Evolutionary conservation across 2,888 invertebrate genomes (phyloP).

Genomic region (Crocallis elinguaria): DNA sequence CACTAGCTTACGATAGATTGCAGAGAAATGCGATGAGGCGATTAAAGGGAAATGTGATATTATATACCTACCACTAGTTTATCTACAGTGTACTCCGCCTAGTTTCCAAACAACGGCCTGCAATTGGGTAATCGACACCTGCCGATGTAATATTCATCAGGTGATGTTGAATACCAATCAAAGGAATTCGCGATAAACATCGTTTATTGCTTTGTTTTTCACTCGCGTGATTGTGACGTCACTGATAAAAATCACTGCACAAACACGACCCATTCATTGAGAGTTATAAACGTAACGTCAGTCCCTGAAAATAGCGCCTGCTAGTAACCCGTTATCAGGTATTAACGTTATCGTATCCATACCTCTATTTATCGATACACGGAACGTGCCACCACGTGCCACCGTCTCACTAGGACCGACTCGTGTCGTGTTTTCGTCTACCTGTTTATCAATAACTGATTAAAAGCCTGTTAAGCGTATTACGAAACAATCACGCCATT

Average conservation of each 20-base stretch:
- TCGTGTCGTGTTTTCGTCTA: constrained; percentile 21
- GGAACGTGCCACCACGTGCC: constrained; percentile 23
- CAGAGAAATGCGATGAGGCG: no score
- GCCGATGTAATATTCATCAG: constrained; percentile 7
- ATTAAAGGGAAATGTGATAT: neutral
- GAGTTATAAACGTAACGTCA: constrained; percentile 2
- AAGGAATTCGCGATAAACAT: constrained; percentile 6
- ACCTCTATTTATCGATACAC: neutral
- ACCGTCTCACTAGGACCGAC: neutral
- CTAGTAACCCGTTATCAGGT: neutral
- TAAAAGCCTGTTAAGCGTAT: constrained; percentile 16
- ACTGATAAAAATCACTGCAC: constrained; percentile 3
- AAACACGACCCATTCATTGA: constrained; percentile 13
- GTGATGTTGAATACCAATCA: constrained; percentile 12
- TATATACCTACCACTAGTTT: neutral
- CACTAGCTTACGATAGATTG: no score
- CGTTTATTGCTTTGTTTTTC: constrained; percentile 19
- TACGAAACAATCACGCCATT: constrained; percentile 37
- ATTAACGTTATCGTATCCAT: neutral
- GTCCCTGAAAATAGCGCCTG: constrained; percentile 12
- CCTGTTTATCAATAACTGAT: constrained; percentile 14
- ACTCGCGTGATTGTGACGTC: constrained; percentile 6
- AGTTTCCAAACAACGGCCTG: neutral
- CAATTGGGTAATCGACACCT: constrained; percentile 5
- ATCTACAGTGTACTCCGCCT: neutral